phyloP scores from a whole-genome alignment of 2,113 vertebrate genomes.

The Lanius ludovicianus region DNA sequence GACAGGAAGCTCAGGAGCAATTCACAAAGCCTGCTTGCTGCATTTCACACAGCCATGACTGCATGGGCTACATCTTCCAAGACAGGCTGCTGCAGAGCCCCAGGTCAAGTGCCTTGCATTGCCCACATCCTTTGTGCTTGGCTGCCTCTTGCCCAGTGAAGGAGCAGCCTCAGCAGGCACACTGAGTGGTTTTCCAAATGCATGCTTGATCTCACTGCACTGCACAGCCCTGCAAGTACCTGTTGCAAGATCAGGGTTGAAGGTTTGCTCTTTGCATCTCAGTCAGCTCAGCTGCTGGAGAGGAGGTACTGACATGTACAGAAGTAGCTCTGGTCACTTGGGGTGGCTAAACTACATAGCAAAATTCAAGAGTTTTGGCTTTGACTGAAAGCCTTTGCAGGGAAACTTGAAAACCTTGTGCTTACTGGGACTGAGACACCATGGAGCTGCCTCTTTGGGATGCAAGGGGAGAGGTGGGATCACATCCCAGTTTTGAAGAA shows the following conservation, averaged over 20 bases:
- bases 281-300: background rate
- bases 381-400: background rate
- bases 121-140: accelerated
- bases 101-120: background rate
- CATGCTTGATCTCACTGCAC: background rate
- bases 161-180: background rate
- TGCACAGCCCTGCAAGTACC: accelerated
- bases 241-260: background rate
- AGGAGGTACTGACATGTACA: background rate
- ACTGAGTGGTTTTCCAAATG: background rate
- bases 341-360: accelerated
- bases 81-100: background rate
- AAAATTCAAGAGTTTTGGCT: background rate
- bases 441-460: background rate
- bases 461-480: background rate
- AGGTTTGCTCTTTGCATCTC: background rate
- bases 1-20: background rate
- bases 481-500: background rate
- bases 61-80: background rate
- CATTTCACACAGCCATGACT: background rate
- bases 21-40: background rate
- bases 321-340: background rate
- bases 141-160: background rate
- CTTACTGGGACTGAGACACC: background rate
- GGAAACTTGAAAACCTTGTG: background rate